phyloP scores from a whole-genome alignment of 23 tunicate species.

The Ciona savignyi region DNA sequence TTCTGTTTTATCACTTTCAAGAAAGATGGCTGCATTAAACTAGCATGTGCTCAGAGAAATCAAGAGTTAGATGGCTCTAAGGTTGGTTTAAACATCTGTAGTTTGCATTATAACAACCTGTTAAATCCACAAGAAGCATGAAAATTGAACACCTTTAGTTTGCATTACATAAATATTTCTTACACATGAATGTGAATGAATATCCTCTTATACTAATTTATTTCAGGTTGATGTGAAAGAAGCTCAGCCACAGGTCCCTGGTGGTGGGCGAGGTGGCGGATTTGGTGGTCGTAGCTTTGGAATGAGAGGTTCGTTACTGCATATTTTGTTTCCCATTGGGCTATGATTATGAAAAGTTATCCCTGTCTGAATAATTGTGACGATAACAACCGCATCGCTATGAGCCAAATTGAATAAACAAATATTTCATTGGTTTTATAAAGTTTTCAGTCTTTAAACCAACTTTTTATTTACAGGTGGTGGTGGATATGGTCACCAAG shows the following conservation, averaged over 20 bases:
- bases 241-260: slow-evolving; percentile 26
- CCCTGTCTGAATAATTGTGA: slow-evolving; percentile 63
- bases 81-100: slow-evolving; percentile 15
- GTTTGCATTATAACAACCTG: too few species aligned
- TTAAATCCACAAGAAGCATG: neutral
- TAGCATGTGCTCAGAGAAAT: slow-evolving; percentile 28
- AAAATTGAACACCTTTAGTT: neutral
- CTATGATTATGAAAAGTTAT: slow-evolving; percentile 74
- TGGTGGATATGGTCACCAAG: slow-evolving; percentile 33
- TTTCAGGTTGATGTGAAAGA: slow-evolving; percentile 69
- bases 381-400: slow-evolving; percentile 80
- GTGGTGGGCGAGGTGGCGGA: slow-evolving; percentile 38
- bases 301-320: slow-evolving; percentile 20
- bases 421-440: neutral
- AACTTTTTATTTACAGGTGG: neutral
- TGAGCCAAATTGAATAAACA: slow-evolving; percentile 29
- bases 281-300: slow-evolving; percentile 7
- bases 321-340: slow-evolving; percentile 1
- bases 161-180: neutral
- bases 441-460: neutral
- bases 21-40: slow-evolving; percentile 67
- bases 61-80: slow-evolving; percentile 70
- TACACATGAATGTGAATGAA: neutral
- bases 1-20: slow-evolving; percentile 92
- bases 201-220: too few species aligned